phyloP scores from a whole-genome alignment of 2,888 invertebrate genomes.

The Nemoura dubitans region DNA sequence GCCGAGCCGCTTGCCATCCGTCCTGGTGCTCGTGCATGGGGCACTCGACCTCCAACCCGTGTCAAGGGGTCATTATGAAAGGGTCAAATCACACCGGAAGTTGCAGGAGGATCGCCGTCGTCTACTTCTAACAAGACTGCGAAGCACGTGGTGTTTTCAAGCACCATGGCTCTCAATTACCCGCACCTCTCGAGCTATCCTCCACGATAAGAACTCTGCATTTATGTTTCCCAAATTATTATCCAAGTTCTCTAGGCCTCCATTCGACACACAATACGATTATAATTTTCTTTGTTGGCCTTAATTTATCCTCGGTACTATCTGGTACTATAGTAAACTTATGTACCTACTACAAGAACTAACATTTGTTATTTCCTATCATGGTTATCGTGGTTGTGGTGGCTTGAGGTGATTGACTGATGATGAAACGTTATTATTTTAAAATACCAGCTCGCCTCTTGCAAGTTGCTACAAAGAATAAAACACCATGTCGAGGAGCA shows the following conservation, averaged over 20 bases:
- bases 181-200: too few species aligned
- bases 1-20: too few species aligned
- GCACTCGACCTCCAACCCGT: not conserved
- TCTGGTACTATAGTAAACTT: not conserved
- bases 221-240: not conserved
- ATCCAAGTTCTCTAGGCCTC: not conserved
- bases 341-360: too few species aligned
- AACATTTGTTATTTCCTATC: not conserved
- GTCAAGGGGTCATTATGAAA: not conserved
- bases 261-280: not conserved
- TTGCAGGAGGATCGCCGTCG: not conserved
- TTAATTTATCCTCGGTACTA: not conserved
- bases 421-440: not conserved
- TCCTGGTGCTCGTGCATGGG: too few species aligned
- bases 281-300: not conserved
- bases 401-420: not conserved
- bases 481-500: not conserved
- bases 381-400: not conserved
- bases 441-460: not conserved
- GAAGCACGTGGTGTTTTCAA: not conserved
- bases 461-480: not conserved
- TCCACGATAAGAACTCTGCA: not conserved
- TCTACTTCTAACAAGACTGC: not conserved
- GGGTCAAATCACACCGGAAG: conserved; percentile 12
- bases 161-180: not conserved